Evolutionary conservation across 2,888 invertebrate genomes (phyloP).

Genomic region (Leucophora obtusa): DNA sequence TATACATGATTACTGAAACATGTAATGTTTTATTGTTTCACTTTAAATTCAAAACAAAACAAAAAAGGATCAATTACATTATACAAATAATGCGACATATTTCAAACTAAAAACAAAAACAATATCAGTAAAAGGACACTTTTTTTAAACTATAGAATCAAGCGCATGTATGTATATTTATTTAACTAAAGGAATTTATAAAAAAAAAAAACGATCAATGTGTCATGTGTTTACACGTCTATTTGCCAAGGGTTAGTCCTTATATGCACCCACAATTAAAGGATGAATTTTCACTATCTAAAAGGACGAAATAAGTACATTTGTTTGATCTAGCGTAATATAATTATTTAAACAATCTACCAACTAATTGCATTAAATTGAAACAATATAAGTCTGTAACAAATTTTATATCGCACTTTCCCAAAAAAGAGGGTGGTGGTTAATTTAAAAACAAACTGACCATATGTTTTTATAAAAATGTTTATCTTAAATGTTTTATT

Average conservation of each 20-base stretch:
- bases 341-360: background rate
- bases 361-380: background rate
- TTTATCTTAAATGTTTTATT: background rate
- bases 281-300: background rate
- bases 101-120: background rate
- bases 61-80: background rate
- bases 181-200: background rate
- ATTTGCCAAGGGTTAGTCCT: conserved; percentile 6
- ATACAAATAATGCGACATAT: background rate
- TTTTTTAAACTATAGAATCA: background rate
- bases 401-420: background rate
- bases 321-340: background rate
- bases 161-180: too few relatives aligned
- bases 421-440: background rate
- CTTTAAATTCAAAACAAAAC: background rate
- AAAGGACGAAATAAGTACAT: background rate
- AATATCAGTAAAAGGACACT: background rate
- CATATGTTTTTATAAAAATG: background rate
- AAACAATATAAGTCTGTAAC: too few relatives aligned
- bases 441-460: background rate
- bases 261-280: background rate
- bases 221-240: conserved; percentile 41
- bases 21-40: background rate
- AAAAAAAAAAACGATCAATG: background rate
- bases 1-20: background rate